Evolutionary conservation across 2,113 vertebrate genomes (phyloP), one percentile per base, ranked within the genome.

Genomic region (Corythoichthys intestinalis): DNA sequence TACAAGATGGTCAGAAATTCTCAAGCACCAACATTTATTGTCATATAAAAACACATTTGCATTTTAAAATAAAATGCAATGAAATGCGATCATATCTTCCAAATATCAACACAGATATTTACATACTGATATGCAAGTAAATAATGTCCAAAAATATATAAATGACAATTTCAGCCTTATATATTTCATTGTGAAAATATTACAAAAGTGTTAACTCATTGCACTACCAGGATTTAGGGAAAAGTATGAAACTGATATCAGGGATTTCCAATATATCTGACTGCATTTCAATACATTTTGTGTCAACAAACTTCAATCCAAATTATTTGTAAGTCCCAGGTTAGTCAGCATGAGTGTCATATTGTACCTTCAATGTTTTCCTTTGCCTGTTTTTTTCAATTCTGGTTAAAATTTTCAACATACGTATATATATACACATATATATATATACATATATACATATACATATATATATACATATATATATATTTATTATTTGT

Each of bases 1-100:
- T 52, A 35, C 13, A 13, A 58, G 12, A 35, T 58, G 56, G 2
- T 38, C 34, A 2, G 14, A 60, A 60, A 9, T 35, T 15, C 34
- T 17, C 28, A 34, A 67, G n/a, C 50, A 65, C 59, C 39, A 62
- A n/a, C 15, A 6, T 77, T 79, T 76, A 74, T 76, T 79, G 76
- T 69, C 50, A 75, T 68, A 61, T 34, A 52, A 5, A 74, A 66
- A 66, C 11, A 0, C 15, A 59, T 64, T 72, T 60, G 67, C 52
- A 72, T 62, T 50, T 44, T 70, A 65, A 46, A 48, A 74, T 63
- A 46, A 13, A 17, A 48, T 5, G 37, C 28, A 57, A 52, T 70
- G 54, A 20, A 62, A 41, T 68, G 12, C 6, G 49, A 34, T 48
- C 6, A 65, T 49, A 35, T n/a, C n/a, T 44, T 62, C 15, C 38